Conservation (phyloP, 2,888 invertebrate species). For the Chymomyza procnemis region DNA sequence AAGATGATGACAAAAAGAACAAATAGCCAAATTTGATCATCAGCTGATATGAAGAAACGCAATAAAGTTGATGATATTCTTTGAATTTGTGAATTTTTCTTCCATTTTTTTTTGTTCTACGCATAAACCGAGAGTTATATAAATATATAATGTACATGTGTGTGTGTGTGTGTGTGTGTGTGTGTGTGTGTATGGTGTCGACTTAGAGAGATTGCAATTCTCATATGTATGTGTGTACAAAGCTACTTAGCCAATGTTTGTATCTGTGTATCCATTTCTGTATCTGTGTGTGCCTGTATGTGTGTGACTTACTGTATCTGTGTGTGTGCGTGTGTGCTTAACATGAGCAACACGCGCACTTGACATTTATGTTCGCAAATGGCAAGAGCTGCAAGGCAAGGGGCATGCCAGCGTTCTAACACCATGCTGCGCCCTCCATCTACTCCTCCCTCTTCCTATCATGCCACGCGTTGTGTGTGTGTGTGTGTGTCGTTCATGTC, state of each 20-base stretch:
- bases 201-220: neutral
- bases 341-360: conserved; percentile 62
- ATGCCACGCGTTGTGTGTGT: too few relatives aligned
- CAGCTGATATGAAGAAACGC: too few relatives aligned
- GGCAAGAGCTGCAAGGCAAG: neutral
- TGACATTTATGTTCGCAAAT: conserved; percentile 61
- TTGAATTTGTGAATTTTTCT: too few relatives aligned
- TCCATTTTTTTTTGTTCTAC: too few relatives aligned
- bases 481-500: neutral
- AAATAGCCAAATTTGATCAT: too few relatives aligned
- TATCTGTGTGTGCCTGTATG: conserved; percentile 17
- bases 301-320: conserved; percentile 21
- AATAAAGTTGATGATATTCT: too few relatives aligned
- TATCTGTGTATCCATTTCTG: conserved; percentile 25
- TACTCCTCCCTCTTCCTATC: too few relatives aligned
- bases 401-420: neutral
- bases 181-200: neutral
- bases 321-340: conserved; percentile 35
- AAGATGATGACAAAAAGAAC: too few relatives aligned
- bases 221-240: conserved; percentile 1
- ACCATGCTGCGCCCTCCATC: neutral
- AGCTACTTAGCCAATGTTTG: neutral
- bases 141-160: too few relatives aligned
- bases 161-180: too few relatives aligned
- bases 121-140: too few relatives aligned